Percentiles rank a stretch among this genome's conserved stretches.
Conservation (phyloP, 2,113 vertebrate species). For the Perca flavescens region DNA sequence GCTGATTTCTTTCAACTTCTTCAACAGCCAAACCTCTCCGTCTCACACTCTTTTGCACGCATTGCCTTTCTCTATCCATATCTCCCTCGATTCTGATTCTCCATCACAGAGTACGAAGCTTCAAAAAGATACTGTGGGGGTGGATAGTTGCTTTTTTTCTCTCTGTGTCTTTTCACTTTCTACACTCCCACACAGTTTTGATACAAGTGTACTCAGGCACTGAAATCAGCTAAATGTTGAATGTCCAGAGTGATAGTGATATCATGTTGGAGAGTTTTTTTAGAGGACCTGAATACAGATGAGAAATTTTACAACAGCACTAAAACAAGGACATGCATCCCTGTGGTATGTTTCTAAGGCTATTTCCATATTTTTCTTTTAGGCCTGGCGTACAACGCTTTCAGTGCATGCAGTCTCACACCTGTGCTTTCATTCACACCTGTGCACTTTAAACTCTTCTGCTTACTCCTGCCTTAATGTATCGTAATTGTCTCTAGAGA, state of each 20-base stretch:
- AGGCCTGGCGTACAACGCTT: neutral
- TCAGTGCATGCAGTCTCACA: conserved; percentile 3
- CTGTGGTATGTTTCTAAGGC: neutral
- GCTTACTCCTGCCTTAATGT: conserved; percentile 20
- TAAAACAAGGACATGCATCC: conserved; percentile 14
- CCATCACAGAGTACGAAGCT: conserved; percentile 46
- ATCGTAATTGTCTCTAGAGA: conserved; percentile 45
- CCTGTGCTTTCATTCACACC: conserved; percentile 38
- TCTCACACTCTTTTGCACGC: neutral
- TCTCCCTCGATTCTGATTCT: conserved; percentile 44
- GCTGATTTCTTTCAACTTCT: conserved; percentile 59
- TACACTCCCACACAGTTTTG: conserved; percentile 73
- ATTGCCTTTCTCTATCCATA: neutral
- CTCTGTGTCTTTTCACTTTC: conserved; percentile 62
- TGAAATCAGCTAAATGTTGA: conserved; percentile 64
- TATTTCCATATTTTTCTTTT: neutral
- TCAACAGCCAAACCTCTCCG: conserved; percentile 16
- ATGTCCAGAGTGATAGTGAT: conserved; percentile 55
- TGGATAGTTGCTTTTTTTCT: conserved; percentile 55
- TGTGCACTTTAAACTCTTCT: conserved; percentile 29
- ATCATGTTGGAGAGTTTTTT: conserved; percentile 40
- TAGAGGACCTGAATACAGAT: conserved; percentile 35
- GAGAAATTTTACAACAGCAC: conserved; percentile 2
- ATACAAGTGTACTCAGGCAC: conserved; percentile 59
- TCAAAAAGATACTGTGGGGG: conserved; percentile 71